These are phyloP conservation scores for Bos indicus DNA, from an alignment of 2,113 vertebrate species.

Conservation along the genomic window DNA sequence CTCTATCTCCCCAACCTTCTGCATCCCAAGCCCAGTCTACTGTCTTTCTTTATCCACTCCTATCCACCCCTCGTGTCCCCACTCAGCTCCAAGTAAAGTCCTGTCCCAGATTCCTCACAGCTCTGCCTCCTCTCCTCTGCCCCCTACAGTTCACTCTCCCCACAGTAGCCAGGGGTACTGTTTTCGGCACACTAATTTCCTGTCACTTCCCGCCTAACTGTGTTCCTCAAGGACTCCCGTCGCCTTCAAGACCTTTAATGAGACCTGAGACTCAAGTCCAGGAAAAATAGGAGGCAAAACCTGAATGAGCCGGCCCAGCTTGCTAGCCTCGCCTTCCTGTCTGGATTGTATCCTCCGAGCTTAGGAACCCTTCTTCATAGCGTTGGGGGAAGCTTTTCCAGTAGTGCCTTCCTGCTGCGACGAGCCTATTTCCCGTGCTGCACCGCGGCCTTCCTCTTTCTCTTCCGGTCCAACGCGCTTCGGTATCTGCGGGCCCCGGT, in stretches of 20 bases:
- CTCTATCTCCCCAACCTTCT: not conserved
- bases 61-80: not conserved
- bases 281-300: not conserved
- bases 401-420: slow-evolving; percentile 30
- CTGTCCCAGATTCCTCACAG: not conserved
- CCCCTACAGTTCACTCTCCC: not conserved
- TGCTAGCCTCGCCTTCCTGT: not conserved
- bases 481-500: not conserved
- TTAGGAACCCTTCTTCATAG: slow-evolving; percentile 52
- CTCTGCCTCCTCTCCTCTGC: not conserved
- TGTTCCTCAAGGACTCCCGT: not conserved
- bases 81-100: not conserved
- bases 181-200: not conserved
- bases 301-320: not conserved
- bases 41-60: not conserved
- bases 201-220: not conserved
- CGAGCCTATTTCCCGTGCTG: slow-evolving; percentile 45
- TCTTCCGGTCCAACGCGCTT: slow-evolving; percentile 47
- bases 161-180: not conserved
- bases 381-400: not conserved
- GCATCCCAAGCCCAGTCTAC: not conserved
- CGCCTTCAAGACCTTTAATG: not conserved
- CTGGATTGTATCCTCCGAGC: rapidly evolving
- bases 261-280: not conserved
- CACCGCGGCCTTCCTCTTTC: not conserved